Base-by-base conservation (phyloP, 2,888 invertebrate genomes). In the Rotaria sp. region DNA sequence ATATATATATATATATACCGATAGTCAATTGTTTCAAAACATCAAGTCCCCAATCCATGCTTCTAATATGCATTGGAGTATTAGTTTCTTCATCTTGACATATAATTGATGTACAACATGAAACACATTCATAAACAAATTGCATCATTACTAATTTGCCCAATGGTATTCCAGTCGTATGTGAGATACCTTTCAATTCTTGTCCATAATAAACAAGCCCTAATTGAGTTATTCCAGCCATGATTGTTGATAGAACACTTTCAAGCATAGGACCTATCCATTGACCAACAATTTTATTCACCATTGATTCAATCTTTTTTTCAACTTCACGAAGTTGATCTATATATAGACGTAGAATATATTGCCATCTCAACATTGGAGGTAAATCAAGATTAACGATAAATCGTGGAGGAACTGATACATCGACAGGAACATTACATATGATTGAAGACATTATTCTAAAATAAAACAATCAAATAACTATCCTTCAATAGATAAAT, bases 41-140 rank as follows among this genome's bases (percentile, higher is more conserved):
- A n/a, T 80, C 80, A 10, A 80, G 21, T 80, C 45, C 80, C 80
- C 80, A 80, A 45, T 80, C 80, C 80, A 80, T 80, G 4, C n/a
- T 80, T 80, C 80, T 41, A n/a, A 80, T 80, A 80, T 80, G 80
- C 3, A 80, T n/a, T 45, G 80, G 80, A 45, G 26, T 45, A 41
- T 45, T 45, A 1, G 45, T 80, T 45, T 41, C n/a, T 45, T 80
- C 13, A 80, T 80, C 10, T 80, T 80, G 18, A n/a, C 80, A 41
- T 0, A 80, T 45, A n/a, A 80, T 45, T 13, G 80, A 80, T 45
- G 80, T 80, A 80, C 80, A 80, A 80, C 80, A 80, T 15, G 80
- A 45, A 45, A 80, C 45, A 80, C 80, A 80, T 80, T 80, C 80
- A 45, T 80, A 80, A 13, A 80, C 80, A 80, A 80, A 80, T n/a